phyloP scores from a whole-genome alignment of 2,888 invertebrate species.

The Seira musarum region DNA sequence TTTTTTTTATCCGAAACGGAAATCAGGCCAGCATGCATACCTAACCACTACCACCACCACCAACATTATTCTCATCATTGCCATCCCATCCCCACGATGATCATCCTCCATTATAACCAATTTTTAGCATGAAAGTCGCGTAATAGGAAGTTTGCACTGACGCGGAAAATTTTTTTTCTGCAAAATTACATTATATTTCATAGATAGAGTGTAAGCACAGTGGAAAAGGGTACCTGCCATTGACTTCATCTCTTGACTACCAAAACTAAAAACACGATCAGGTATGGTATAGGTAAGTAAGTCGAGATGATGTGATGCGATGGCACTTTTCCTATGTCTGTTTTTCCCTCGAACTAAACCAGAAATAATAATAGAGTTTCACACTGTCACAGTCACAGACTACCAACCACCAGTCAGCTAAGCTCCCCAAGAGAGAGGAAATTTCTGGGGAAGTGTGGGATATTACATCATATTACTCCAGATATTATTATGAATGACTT shows the following conservation, averaged over 20 bases:
- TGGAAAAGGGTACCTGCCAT: too few species aligned
- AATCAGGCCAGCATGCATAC: conserved; percentile 58
- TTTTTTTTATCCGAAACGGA: too few species aligned
- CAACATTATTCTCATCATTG: conserved; percentile 9
- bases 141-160: conserved; percentile 46
- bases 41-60: conserved; percentile 28
- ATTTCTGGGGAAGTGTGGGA: too few species aligned
- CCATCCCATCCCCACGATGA: too few species aligned
- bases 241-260: conserved; percentile 16
- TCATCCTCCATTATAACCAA: conserved; percentile 30
- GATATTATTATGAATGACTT: conserved; percentile 1
- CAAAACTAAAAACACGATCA: conserved; percentile 2
- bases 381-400: too few species aligned
- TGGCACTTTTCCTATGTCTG: too few species aligned
- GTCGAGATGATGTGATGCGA: too few species aligned
- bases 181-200: conserved; percentile 47
- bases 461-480: conserved; percentile 21
- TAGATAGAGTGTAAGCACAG: too few species aligned
- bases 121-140: conserved; percentile 43
- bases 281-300: conserved; percentile 5
- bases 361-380: too few species aligned
- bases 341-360: too few species aligned
- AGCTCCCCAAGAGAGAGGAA: too few species aligned
- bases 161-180: conserved; percentile 53
- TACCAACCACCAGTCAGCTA: too few species aligned